Percentiles rank a stretch among this genome's conserved stretches.
phyloP scores from a whole-genome alignment of 1,140 invertebrate species.

The Listronotus oregonensis region DNA sequence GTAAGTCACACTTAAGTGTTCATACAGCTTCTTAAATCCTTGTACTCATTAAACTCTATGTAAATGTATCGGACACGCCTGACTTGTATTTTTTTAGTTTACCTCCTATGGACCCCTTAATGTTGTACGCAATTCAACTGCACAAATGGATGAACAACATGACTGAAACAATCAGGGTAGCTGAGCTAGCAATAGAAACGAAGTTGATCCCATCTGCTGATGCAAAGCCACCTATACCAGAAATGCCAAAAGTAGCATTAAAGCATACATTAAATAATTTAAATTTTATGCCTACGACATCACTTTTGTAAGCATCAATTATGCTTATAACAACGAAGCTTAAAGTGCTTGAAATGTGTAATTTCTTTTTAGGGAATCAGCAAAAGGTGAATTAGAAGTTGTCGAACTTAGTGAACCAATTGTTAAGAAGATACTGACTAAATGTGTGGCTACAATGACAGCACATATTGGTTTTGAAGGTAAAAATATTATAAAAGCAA shows the following conservation, averaged over 20 bases:
- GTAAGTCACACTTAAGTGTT: constrained; percentile 19
- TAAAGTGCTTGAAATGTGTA: not conserved
- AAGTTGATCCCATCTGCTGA: constrained; percentile 44
- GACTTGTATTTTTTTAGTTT: constrained; percentile 35
- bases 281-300: constrained; percentile 43
- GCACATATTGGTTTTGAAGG: constrained; percentile 12
- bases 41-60: not conserved
- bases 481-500: too few species aligned
- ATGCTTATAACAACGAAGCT: not conserved
- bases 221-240: constrained; percentile 45
- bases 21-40: not conserved
- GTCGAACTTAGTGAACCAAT: constrained; percentile 1
- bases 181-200: constrained; percentile 44
- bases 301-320: constrained; percentile 6
- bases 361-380: constrained; percentile 1
- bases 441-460: constrained; percentile 6
- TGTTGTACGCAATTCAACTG: constrained; percentile 49
- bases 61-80: not conserved
- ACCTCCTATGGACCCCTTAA: constrained; percentile 47
- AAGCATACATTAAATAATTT: constrained; percentile 44
- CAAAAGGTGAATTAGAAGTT: not conserved
- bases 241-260: constrained; percentile 40
- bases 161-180: constrained; percentile 47
- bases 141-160: constrained; percentile 52
- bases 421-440: constrained; percentile 8